Conservation (phyloP, 2,888 invertebrate species). For the Cosmorhoe ocellata region DNA sequence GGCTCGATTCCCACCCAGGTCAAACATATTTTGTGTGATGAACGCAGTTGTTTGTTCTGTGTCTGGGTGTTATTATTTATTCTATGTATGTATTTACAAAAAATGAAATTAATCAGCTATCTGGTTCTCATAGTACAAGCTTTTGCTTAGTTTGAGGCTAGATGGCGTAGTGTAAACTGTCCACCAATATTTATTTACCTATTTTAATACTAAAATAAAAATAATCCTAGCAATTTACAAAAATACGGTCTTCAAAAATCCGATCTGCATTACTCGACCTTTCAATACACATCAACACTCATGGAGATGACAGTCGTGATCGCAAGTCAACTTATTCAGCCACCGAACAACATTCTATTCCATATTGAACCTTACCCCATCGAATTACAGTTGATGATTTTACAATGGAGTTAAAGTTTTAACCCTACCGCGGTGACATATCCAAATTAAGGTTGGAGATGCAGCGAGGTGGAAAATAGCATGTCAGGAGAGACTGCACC, state of each 20-base stretch:
- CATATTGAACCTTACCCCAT: conserved; percentile 16
- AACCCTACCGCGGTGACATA: conserved; percentile 47
- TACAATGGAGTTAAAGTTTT: background rate
- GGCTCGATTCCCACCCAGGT: no score
- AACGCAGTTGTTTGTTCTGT: no score
- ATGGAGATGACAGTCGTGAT: conserved; percentile 33
- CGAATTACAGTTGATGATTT: conserved; percentile 1
- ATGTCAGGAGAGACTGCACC: conserved; percentile 55
- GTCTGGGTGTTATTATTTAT: no score
- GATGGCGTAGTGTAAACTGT: no score
- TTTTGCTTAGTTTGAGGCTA: no score
- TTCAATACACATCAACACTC: conserved; percentile 30
- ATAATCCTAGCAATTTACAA: background rate
- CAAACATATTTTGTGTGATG: no score
- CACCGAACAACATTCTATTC: background rate
- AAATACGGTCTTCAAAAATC: background rate
- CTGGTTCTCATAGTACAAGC: no score
- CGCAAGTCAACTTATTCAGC: conserved; percentile 6
- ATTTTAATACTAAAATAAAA: background rate
- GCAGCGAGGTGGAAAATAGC: conserved; percentile 74
- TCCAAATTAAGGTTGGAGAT: conserved; percentile 54
- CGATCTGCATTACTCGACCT: conserved; percentile 18
- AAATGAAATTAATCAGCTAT: no score
- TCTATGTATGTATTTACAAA: no score
- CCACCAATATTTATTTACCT: no score